Base-by-base conservation (phyloP, 2,113 vertebrate species). In the Australoheros scitulus region DNA sequence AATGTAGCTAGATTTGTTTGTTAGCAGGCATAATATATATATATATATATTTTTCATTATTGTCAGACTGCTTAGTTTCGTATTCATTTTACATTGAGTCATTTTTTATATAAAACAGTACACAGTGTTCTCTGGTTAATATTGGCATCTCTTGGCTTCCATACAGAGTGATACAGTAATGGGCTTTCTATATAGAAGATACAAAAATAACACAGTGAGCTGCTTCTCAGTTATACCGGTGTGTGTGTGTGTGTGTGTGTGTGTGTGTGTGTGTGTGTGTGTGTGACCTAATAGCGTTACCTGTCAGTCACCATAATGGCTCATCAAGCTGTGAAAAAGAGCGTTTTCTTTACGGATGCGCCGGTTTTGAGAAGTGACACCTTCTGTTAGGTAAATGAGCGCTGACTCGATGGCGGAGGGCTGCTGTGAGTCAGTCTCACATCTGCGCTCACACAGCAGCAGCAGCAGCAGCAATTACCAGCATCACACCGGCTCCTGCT, bases 251-350 rank as follows among this genome's bases (percentile, higher is more conserved):
- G 32, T 32, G 32, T 32, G 32, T 32, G 32, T 32, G 32, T 32
- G 32, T 32, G 32, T 32, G 29, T 24, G 87, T 70, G 68, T 6
- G 32, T 36, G 60, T 34, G 29, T 61, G 59, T 20, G 29, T 18
- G 26, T n/a, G 61, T 2, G 76, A 47, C 47, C 58, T 60, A 77
- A 80, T 61, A 24, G 17, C 77, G 38, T 5, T 20, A 38, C 76
- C 81, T 58, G 78, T 79, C 79, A 76, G 57, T 52, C 80, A 15
- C 63, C 76, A 76, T 63, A 68, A 86, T 72, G 26, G 76, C 68
- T 78, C 80, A 41, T 77, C 79, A 79, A 32, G 41, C 56, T 60
- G 75, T 29, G 58, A 81, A 29, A 80, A 68, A 81, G 52, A 72
- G 5, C 5, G 11, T 61, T 79, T 61, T 82, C 76, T 65, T 64